Percentiles rank a stretch among this genome's conserved stretches.
Conservation (phyloP, 2,113 vertebrate species). For the Archocentrus centrarchus region DNA sequence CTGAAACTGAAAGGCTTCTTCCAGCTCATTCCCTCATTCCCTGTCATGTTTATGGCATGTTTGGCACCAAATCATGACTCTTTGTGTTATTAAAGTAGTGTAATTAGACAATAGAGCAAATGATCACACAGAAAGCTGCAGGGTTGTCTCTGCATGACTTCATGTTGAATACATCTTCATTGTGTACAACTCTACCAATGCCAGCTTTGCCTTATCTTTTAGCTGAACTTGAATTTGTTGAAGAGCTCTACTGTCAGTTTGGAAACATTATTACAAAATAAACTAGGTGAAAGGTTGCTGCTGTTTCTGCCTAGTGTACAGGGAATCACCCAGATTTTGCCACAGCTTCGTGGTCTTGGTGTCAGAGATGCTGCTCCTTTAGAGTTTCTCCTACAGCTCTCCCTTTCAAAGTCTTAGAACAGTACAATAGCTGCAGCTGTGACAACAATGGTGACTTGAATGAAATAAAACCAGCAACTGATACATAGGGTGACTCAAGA, state of each 20-base stretch:
- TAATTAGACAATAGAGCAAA: constrained; percentile 19
- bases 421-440: constrained; percentile 56
- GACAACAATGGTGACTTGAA: constrained; percentile 48
- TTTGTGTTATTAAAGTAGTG: constrained; percentile 17
- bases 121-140: background rate
- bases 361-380: background rate
- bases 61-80: constrained; percentile 10
- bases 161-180: background rate
- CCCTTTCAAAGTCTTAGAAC: constrained; percentile 30
- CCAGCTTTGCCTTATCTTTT: background rate
- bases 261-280: background rate
- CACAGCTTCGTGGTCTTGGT: background rate
- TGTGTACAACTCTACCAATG: background rate
- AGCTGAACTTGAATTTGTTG: background rate
- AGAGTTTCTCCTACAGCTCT: constrained; percentile 14
- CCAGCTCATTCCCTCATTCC: constrained; percentile 16
- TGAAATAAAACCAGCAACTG: constrained; percentile 52
- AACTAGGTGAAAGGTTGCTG: background rate
- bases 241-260: background rate
- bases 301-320: background rate
- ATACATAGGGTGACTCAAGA: constrained; percentile 42
- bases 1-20: background rate
- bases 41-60: constrained; percentile 23
- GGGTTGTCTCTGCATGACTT: background rate
- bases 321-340: background rate